Evolutionary conservation across 2,888 invertebrate species (phyloP).

Genomic region (Drosophila meridionalis): DNA sequence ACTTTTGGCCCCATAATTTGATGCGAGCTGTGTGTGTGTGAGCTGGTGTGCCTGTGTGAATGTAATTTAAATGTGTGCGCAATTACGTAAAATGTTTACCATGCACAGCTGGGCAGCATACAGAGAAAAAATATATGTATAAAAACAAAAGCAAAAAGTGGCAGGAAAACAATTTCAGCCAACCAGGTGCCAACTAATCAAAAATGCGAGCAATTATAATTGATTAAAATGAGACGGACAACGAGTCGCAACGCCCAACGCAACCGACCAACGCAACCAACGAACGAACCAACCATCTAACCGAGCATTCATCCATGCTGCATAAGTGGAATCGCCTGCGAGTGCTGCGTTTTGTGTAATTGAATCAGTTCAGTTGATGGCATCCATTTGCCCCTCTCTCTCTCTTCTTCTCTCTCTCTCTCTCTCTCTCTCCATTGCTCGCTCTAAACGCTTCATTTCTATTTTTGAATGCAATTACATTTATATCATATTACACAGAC

Average conservation of each 20-base stretch:
- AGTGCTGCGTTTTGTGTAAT: conserved; percentile 26
- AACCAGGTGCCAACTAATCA: conserved; percentile 78
- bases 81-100: conserved; percentile 76
- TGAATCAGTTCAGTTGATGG: conserved; percentile 32
- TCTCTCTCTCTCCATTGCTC: neutral
- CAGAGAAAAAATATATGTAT: neutral
- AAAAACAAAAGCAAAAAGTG: conserved; percentile 13
- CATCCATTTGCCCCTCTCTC: neutral
- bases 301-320: conserved; percentile 14
- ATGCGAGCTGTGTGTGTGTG: conserved; percentile 38
- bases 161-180: conserved; percentile 56
- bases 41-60: conserved; percentile 26
- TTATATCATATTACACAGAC: conserved; percentile 21
- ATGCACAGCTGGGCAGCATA: conserved; percentile 5
- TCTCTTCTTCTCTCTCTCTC: neutral
- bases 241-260: conserved; percentile 5
- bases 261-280: neutral
- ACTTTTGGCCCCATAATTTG: conserved; percentile 69
- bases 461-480: conserved; percentile 36
- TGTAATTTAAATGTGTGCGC: conserved; percentile 76
- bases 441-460: conserved; percentile 19
- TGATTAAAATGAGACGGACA: conserved; percentile 68
- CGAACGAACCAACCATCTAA: conserved; percentile 3
- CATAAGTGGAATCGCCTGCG: conserved; percentile 18
- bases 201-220: conserved; percentile 78